Evolutionary conservation across 2,888 invertebrate genomes (phyloP), one percentile per base, ranked within the genome.

Genomic region (Salticus scenicus): DNA sequence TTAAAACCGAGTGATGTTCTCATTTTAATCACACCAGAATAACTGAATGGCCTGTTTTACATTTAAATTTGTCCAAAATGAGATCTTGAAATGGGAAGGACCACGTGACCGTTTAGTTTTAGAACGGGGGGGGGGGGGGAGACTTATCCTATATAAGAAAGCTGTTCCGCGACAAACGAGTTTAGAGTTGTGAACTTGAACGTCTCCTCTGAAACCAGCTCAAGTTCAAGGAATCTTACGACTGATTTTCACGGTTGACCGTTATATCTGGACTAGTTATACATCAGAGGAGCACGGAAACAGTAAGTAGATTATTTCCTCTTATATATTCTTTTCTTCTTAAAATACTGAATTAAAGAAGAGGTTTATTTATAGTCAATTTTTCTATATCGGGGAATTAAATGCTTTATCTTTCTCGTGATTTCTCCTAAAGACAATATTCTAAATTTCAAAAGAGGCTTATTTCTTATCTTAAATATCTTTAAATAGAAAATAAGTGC

Each of bases 101-200:
- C 63, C 82, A 82, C 82, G 76, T 82, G 82, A 71, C 66, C 12
- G 51, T 24, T 33, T 8, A 24, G 69, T 81, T 81, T 70, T 42
- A 33, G 74, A 74, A 24, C 73, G 73, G 51, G 76, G 82, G 76
- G 80, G 71, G 76, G 82, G 76, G 80, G 70, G 75, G 82, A 42
- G 73, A 66, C 71, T 47, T 12, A 47, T 51, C 42, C 71, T 82
- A 82, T 82, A 82, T 82, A 82, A 82, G 82, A 82, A 75, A 70
- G 82, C 63, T 4, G 71, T 72, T 71, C 37, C 1, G 41, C 37
- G 67, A 71, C 57, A 17, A 37, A 63, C 41, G 63, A 70, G 69
- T 70, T n/a, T 57, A 37, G 24, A 67, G 80, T 80, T 75, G 37
- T 47, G 12, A 71, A 76, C 71, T 71, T 64, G 64, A 76, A 75